Evolutionary conservation across 1,140 invertebrate genomes (phyloP).

Genomic region (Psilanteris sp.): DNA sequence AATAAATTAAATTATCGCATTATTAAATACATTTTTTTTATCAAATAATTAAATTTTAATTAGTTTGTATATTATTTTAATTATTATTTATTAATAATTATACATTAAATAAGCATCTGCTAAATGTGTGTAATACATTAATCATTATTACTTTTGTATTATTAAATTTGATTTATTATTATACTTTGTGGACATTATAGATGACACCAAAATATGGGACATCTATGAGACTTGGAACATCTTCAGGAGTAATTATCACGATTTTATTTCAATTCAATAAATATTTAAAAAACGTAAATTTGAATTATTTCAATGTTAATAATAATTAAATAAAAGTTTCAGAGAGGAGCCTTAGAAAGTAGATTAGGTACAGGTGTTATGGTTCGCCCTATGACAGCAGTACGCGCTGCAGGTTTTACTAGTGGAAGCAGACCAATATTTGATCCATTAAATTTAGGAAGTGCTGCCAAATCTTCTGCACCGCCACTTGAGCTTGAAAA

Average conservation of each 20-base stretch:
- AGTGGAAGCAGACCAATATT: slow-evolving; percentile 85
- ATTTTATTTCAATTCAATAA: too few relatives aligned
- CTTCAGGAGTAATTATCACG: slow-evolving; percentile 77
- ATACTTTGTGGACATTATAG: too few relatives aligned
- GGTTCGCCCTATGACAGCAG: slow-evolving; percentile 94
- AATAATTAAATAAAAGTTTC: slow-evolving; percentile 69
- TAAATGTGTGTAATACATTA: too few relatives aligned
- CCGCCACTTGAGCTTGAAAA: slow-evolving; percentile 84
- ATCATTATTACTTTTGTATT: too few relatives aligned
- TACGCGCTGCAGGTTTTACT: slow-evolving; percentile 96
- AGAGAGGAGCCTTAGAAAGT: slow-evolving; percentile 68
- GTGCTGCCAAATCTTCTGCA: slow-evolving; percentile 75
- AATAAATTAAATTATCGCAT: background rate
- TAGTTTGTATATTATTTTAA: too few relatives aligned
- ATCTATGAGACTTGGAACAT: slow-evolving; percentile 80
- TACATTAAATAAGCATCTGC: too few relatives aligned
- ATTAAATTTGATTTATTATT: too few relatives aligned
- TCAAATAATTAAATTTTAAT: too few relatives aligned
- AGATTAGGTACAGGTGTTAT: slow-evolving; percentile 72
- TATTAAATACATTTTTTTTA: too few relatives aligned
- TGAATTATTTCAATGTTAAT: slow-evolving; percentile 11
- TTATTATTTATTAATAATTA: too few relatives aligned
- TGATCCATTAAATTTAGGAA: slow-evolving; percentile 86
- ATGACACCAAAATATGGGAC: slow-evolving; percentile 77
- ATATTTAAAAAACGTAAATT: background rate